Percentiles rank a stretch among this genome's conserved stretches.
Conservation (phyloP, 37 sponge, comb jelly and placozoan genomes). For the Agelas oroides region DNA sequence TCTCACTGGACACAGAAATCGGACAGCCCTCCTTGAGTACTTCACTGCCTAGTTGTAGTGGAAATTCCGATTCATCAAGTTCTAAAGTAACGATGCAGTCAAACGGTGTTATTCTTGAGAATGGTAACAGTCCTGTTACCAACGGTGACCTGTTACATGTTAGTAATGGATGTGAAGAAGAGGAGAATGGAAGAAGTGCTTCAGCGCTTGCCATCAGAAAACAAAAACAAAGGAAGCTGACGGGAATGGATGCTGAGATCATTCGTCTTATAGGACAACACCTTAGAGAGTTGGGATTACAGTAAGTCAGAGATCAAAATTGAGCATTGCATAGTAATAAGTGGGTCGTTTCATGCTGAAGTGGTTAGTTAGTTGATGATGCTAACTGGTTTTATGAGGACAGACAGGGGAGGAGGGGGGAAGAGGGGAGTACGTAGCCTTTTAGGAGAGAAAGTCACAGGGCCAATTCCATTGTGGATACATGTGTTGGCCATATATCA, state of each 20-base stretch:
- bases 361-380: too few species aligned
- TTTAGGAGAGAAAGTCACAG: too few species aligned
- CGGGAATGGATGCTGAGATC: constrained; percentile 68
- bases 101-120: constrained; percentile 29
- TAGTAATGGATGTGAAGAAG: neutral
- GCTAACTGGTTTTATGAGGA: too few species aligned
- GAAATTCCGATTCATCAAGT: neutral
- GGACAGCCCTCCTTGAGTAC: constrained; percentile 37
- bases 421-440: too few species aligned
- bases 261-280: constrained; percentile 96
- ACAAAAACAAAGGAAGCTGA: constrained; percentile 7
- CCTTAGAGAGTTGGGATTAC: constrained; percentile 85
- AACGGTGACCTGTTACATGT: neutral
- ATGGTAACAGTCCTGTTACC: constrained; percentile 24
- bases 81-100: neutral
- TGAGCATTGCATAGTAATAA: too few species aligned
- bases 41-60: neutral
- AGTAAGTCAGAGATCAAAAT: constrained; percentile 86
- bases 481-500: too few species aligned
- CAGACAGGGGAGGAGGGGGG: too few species aligned
- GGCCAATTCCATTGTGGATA: too few species aligned
- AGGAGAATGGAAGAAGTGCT: neutral
- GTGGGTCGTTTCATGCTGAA: too few species aligned
- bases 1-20: constrained; percentile 32
- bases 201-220: neutral